Evolutionary conservation across 2,797 vertebrate genomes (phyloP).

Genomic region (Champsocephalus esox): DNA sequence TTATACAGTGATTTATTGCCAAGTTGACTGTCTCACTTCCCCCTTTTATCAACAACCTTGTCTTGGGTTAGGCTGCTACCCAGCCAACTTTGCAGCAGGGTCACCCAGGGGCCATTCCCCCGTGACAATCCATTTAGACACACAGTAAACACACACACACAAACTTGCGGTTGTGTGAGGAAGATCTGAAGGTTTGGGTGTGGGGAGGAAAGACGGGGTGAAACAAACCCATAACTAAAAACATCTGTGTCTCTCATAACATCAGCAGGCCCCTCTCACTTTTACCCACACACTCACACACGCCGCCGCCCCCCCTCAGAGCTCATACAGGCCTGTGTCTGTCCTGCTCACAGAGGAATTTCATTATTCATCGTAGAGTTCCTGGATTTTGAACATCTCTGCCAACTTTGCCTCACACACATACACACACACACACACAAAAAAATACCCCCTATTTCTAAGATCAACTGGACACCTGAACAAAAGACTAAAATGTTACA

Average conservation of each 20-base stretch:
- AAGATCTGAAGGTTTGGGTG: conserved; percentile 87
- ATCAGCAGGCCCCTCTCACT: conserved; percentile 54
- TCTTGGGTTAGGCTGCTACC: conserved; percentile 78
- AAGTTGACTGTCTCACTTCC: conserved; percentile 1
- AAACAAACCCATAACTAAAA: conserved; percentile 91
- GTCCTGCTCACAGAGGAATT: conserved; percentile 77
- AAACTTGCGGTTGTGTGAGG: conserved; percentile 81
- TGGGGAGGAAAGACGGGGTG: conserved; percentile 83
- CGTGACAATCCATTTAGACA: conserved; percentile 82
- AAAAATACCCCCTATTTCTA: no score
- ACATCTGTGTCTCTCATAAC: conserved; percentile 93
- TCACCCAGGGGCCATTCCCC: conserved; percentile 89
- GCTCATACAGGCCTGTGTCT: conserved; percentile 44
- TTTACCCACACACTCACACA: conserved; percentile 3
- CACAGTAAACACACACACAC: conserved; percentile 34
- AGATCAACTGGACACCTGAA: not conserved
- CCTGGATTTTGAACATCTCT: conserved; percentile 65
- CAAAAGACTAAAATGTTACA: not conserved
- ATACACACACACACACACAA: no score
- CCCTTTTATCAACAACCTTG: conserved; percentile 19
- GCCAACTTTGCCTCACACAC: conserved; percentile 52
- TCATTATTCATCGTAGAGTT: conserved; percentile 73
- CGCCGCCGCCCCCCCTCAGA: conserved; percentile 44
- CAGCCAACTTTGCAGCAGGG: conserved; percentile 85
- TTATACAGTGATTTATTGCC: not conserved